A percentile compares a stretch with the other conserved stretches of the same genome.
These are phyloP conservation scores for Zosterops hypoxanthus DNA, from an alignment of 2,113 vertebrate genomes.

Conservation along the genomic window DNA sequence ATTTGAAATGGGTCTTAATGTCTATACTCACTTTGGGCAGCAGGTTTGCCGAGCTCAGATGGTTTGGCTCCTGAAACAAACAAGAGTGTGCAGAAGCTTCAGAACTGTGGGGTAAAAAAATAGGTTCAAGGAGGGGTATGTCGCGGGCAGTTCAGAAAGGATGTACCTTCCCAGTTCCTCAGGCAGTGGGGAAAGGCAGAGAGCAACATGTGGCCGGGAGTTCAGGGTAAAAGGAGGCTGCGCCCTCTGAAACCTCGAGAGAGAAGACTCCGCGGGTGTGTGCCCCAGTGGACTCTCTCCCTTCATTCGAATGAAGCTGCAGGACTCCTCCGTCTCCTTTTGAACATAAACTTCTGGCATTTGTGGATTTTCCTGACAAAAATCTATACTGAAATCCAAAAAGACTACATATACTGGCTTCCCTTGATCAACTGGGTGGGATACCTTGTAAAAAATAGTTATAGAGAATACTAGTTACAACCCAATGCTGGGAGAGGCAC, in stretches of 20 bases:
- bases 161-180: neutral
- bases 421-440: neutral
- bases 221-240: neutral
- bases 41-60: neutral
- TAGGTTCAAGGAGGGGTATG: neutral
- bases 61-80: neutral
- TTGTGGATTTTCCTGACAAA: neutral
- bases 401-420: neutral
- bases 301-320: neutral
- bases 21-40: neutral
- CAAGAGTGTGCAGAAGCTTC: neutral
- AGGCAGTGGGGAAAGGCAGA: neutral
- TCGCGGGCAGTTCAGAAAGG: accelerated
- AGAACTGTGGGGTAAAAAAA: neutral
- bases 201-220: accelerated
- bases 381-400: neutral
- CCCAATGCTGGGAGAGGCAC: neutral
- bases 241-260: accelerated
- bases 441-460: neutral
- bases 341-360: too few relatives aligned
- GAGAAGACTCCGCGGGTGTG: accelerated
- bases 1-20: neutral
- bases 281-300: neutral
- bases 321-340: neutral
- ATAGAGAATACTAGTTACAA: too few relatives aligned